These are phyloP conservation scores for Cylindroiulus punctatus DNA, from an alignment of 2,888 invertebrate genomes.

Conservation along the genomic window DNA sequence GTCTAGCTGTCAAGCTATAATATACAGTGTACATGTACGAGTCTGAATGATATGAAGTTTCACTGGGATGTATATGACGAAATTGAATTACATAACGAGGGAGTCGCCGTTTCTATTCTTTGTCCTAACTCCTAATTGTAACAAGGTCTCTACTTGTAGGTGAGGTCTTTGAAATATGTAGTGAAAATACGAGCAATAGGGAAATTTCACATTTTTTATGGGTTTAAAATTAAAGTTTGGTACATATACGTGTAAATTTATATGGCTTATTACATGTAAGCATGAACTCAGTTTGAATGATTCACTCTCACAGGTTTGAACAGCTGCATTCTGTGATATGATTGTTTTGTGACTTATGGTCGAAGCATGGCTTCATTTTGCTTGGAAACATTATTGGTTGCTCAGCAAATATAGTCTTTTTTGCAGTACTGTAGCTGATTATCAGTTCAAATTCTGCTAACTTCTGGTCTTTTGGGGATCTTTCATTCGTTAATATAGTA, in stretches of 20 bases:
- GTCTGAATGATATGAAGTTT: too few relatives aligned
- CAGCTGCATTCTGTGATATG: conserved; percentile 28
- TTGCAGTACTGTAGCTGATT: neutral
- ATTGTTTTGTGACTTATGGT: neutral
- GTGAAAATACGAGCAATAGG: too few relatives aligned
- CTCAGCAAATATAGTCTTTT: neutral
- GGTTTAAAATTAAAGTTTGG: too few relatives aligned
- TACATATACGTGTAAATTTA: neutral
- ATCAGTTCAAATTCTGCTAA: neutral
- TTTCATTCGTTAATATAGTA: neutral
- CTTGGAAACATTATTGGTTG: neutral
- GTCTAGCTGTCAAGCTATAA: too few relatives aligned
- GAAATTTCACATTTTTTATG: too few relatives aligned
- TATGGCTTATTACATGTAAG: neutral
- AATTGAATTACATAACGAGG: too few relatives aligned
- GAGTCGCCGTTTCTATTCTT: too few relatives aligned
- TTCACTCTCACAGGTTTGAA: neutral
- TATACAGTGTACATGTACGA: too few relatives aligned
- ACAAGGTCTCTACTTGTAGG: too few relatives aligned
- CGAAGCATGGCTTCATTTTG: neutral
- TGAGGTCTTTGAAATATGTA: too few relatives aligned
- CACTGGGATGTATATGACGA: too few relatives aligned
- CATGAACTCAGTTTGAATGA: neutral
- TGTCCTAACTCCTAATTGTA: too few relatives aligned
- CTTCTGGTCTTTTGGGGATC: neutral